phyloP scores from a whole-genome alignment of 2,797 vertebrate species.

The Poeciliopsis paucimaculata region DNA sequence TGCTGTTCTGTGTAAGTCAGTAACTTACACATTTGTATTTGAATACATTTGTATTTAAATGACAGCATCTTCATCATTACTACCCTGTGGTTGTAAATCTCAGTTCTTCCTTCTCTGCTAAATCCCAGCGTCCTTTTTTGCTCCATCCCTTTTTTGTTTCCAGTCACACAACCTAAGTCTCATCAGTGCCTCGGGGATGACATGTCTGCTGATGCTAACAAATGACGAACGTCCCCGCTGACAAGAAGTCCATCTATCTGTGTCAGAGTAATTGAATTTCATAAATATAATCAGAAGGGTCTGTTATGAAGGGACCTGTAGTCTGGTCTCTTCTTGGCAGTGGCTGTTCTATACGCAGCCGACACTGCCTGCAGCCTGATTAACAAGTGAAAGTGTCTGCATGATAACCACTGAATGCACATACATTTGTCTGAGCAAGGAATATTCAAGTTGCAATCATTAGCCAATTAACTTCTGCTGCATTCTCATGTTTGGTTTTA shows the following conservation, averaged over 20 bases:
- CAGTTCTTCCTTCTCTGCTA: conserved; percentile 15
- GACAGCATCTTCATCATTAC: conserved; percentile 1
- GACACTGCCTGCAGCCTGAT: conserved; percentile 46
- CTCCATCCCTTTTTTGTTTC: conserved; percentile 55
- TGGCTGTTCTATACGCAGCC: conserved; percentile 46
- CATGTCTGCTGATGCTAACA: conserved; percentile 76
- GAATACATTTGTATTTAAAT: not conserved
- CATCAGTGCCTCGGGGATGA: conserved; percentile 67
- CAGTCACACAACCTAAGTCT: conserved; percentile 50
- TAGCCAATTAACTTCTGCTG: conserved; percentile 41
- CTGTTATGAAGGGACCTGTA: conserved; percentile 73
- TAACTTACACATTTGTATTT: not conserved
- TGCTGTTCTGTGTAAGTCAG: not conserved
- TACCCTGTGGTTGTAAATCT: conserved; percentile 23
- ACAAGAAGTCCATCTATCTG: conserved; percentile 77
- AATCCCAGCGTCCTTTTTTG: conserved; percentile 5
- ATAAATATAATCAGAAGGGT: conserved; percentile 80
- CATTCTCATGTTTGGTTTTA: conserved; percentile 34
- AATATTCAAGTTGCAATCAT: conserved; percentile 52
- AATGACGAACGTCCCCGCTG: conserved; percentile 72
- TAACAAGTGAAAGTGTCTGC: conserved; percentile 29
- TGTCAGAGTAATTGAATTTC: conserved; percentile 84
- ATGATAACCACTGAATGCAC: conserved; percentile 24
- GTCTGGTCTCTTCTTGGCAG: conserved; percentile 49
- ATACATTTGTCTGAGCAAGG: conserved; percentile 53